Evolutionary conservation across 2,797 vertebrate genomes (phyloP), one percentile per base, ranked within the genome.

Genomic region (Paratrypauchen microcephalus): DNA sequence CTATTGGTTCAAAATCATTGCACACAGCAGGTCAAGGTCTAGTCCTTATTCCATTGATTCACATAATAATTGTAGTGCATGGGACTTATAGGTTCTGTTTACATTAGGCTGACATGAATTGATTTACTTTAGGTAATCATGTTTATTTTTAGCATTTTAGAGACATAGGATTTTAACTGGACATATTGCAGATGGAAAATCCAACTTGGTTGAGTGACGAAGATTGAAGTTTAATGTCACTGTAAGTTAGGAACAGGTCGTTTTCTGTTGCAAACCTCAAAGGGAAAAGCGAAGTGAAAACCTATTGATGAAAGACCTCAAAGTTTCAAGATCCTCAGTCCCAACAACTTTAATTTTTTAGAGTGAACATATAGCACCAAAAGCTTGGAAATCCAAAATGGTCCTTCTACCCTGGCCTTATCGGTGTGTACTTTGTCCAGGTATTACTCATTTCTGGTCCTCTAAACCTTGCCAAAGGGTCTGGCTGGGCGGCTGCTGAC

Each of bases 361-460:
- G 2, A 52, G 2, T 39, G 8, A 32, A 41, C 19, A 30, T 65
- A 12, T 45, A 63, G 48, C 50, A 16, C 13, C 60, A 32, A 18
- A 70, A 47, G 4, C 57, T 67, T 41, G 58, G 36, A 58, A 55
- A 18, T 66, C 18, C 9, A 47, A 19, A 70, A 52, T 26, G 47
- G 23, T 67, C 54, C 66, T 54, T 71, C 65, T 36, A 8, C 56
- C 60, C 45, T 21, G 64, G 67, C 61, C 76, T 66, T 54, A 60
- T 69, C 67, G 73, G 54, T 58, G 23, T 75, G 68, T 66, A 55
- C 55, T 62, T 70, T 75, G 70, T 74, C 72, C 71, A 57, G 21
- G 12, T 77, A 63, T 80, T 76, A 75, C 73, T 82, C 70, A 74
- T 76, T 73, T 74, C 72, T 74, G 69, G 62, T 76, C 66, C 30